A percentile compares a stretch with the other conserved stretches of the same genome.
phyloP scores from a whole-genome alignment of 2,113 vertebrate species.

The Opisthocomus hoazin region DNA sequence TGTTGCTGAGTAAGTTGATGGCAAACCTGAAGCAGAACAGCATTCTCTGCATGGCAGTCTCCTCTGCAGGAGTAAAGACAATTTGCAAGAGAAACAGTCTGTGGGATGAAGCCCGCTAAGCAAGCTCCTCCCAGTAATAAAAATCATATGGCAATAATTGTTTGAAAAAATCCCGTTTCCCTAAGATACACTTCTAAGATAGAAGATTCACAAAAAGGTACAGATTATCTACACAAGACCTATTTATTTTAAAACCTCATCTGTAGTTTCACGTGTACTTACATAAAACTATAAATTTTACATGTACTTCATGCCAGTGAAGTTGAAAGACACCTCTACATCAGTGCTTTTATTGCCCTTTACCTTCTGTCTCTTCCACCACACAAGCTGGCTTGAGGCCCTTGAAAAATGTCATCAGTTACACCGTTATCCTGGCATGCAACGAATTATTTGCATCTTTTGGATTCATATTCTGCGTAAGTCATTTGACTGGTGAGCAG shows the following conservation, averaged over 20 bases:
- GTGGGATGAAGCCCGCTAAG: neutral
- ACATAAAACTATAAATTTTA: neutral
- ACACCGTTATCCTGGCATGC: neutral
- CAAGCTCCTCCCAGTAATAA: neutral
- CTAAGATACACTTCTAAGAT: neutral
- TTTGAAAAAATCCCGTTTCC: neutral
- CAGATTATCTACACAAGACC: neutral
- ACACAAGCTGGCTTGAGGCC: neutral
- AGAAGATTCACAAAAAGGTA: neutral
- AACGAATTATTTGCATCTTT: neutral
- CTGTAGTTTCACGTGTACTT: neutral
- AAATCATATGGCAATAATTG: neutral
- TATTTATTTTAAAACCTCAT: neutral
- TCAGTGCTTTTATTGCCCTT: neutral
- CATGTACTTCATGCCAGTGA: fast-evolving
- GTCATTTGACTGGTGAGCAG: neutral
- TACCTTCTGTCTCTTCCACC: neutral
- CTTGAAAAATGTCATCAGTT: neutral
- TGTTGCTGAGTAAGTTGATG: neutral
- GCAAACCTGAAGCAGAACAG: neutral
- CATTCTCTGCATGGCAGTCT: neutral
- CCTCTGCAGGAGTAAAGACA: neutral
- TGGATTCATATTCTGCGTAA: neutral
- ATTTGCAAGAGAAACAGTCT: neutral
- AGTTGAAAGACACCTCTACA: neutral